Evolutionary conservation across 2,797 vertebrate genomes (phyloP), one percentile per base, ranked within the genome.

Genomic region (Xerus rutilus): DNA sequence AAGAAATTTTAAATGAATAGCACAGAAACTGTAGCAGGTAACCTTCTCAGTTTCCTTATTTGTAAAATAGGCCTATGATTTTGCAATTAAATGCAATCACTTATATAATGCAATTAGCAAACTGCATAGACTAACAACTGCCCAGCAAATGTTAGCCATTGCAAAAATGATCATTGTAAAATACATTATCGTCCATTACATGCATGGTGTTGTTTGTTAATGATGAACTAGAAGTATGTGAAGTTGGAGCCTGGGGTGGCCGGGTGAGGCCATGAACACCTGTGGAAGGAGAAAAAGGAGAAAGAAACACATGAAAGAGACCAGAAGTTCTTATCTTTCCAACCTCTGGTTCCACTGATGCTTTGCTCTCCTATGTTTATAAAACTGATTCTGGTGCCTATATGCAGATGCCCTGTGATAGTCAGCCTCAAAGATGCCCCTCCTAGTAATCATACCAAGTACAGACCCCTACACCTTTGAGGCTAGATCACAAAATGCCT

Each of bases 171-270:
- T 43, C 57, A n/a, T 5, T 39, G 54, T 64, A 67, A 45, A 39
- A 0, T 21, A 15, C 5, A 15, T 23, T 0, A 2, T 39, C 13
- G 11, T 20, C n/a, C 25, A 17, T n/a, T 43, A 2, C 30, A 47
- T n/a, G 25, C 1, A 0, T 30, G 6, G 32, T 59, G 21, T 52
- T 70, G 21, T 23, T 32, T 59, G 21, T 23, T 32, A 30, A 7
- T 59, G 52, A 11, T 52, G 11, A 57, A 43, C 14, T 17, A 2
- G 2, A 7, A 14, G 35, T 32, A 17, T 35, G 10, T 81, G 43
- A 64, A 43, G 11, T 14, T 18, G 32, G 15, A 86, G 20, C 18
- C 52, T 43, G 15, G 13, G 21, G 47, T 20, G 18, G 70, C n/a
- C 43, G 4, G 1, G 8, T 45, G n/a, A 59, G 77, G 39, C 65